phyloP scores from a whole-genome alignment of 2,113 vertebrate genomes.

The Caloenas nicobarica region DNA sequence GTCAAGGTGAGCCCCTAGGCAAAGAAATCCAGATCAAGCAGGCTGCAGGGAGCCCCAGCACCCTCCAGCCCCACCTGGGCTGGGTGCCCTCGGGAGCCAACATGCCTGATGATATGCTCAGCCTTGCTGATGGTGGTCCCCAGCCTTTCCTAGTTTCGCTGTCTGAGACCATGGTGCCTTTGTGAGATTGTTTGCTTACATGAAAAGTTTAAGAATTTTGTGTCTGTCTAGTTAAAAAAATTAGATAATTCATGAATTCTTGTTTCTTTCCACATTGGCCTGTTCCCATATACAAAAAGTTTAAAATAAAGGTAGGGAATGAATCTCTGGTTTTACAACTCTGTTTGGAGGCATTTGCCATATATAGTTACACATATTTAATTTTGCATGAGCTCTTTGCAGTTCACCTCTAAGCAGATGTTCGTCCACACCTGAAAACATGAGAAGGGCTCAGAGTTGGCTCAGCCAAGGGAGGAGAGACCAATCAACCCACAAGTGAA shows the following conservation, averaged over 20 bases:
- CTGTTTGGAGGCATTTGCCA: background rate
- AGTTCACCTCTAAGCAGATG: background rate
- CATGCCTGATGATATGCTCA: rapidly evolving
- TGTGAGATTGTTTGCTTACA: rapidly evolving
- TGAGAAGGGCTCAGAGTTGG: background rate
- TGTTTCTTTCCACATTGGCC: background rate
- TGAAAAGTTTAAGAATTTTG: background rate
- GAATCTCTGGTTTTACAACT: background rate
- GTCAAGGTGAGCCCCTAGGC: background rate
- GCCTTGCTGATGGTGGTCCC: rapidly evolving
- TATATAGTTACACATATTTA: background rate
- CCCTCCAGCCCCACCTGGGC: background rate
- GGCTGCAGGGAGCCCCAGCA: background rate
- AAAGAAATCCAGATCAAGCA: background rate
- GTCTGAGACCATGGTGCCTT: background rate
- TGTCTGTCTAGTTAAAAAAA: background rate
- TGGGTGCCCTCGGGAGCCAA: background rate
- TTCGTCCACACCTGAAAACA: background rate
- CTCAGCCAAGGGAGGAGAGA: background rate
- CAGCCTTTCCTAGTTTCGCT: background rate
- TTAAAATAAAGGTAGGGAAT: background rate
- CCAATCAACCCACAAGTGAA: background rate
- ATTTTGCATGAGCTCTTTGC: conserved; percentile 18
- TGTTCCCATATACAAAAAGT: background rate
- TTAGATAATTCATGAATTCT: background rate